phyloP scores from a whole-genome alignment of 2,797 vertebrate genomes.

The Etheostoma nigrum region DNA sequence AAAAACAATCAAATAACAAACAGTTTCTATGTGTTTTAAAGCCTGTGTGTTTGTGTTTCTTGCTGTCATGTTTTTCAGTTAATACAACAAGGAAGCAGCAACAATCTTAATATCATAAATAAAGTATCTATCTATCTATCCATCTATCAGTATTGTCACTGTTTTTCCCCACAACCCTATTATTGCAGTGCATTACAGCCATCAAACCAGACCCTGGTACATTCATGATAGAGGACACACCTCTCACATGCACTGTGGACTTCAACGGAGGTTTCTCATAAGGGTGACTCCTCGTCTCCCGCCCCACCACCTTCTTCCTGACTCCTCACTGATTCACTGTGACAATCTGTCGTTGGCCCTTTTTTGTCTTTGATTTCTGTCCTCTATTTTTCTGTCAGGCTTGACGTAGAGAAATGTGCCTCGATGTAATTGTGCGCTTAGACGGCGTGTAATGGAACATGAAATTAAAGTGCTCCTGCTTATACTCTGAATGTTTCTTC shows the following conservation, averaged over 20 bases:
- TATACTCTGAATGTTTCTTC: conserved; percentile 39
- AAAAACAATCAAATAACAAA: not conserved
- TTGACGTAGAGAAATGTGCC: conserved; percentile 47
- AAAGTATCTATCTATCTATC: no score
- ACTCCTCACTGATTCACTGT: conserved; percentile 49
- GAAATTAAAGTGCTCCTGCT: conserved; percentile 60
- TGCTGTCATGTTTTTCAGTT: not conserved
- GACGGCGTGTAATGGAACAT: conserved; percentile 64
- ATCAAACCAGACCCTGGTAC: not conserved
- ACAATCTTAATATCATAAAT: no score
- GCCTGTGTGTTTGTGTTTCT: not conserved
- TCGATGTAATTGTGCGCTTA: conserved; percentile 39
- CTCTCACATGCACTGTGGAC: not conserved
- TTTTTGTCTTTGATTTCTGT: conserved; percentile 47
- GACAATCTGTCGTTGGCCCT: conserved; percentile 45
- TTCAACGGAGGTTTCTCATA: not conserved
- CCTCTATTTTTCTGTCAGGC: conserved; percentile 57
- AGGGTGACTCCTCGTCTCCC: not conserved
- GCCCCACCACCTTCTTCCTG: conserved; percentile 42
- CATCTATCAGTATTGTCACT: no score
- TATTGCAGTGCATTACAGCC: not conserved
- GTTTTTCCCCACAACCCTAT: no score
- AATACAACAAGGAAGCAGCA: no score
- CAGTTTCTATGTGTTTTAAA: not conserved
- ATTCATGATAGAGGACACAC: not conserved